Percentiles rank a stretch among this genome's conserved stretches.
Conservation (phyloP, 2,113 vertebrate genomes). For the Aplodontia rufa region DNA sequence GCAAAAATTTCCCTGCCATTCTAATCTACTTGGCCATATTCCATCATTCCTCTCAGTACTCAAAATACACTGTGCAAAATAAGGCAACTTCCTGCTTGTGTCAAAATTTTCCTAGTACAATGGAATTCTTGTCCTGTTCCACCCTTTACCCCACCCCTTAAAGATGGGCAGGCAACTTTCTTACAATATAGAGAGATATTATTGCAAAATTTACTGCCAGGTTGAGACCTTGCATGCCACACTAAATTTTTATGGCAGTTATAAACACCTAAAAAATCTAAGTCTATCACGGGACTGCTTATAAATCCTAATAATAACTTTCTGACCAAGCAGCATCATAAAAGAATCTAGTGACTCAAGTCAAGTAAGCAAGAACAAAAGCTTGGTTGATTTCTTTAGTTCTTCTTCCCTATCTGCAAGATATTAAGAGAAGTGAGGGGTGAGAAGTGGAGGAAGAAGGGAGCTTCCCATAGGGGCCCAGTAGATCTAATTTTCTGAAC, state of each 20-base stretch:
- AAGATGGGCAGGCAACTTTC: slow-evolving; percentile 68
- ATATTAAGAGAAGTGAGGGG: background rate
- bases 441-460: background rate
- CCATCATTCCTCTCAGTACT: background rate
- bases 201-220: slow-evolving; percentile 74
- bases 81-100: background rate
- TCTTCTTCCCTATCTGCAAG: slow-evolving; percentile 13
- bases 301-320: slow-evolving; percentile 69
- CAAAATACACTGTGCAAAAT: background rate
- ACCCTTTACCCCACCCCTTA: background rate
- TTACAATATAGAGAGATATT: slow-evolving; percentile 67
- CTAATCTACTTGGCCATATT: background rate
- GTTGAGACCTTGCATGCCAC: slow-evolving; percentile 73
- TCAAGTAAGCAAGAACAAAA: slow-evolving; percentile 57
- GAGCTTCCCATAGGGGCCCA: slow-evolving; percentile 32
- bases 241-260: slow-evolving; percentile 71
- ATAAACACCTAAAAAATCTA: slow-evolving; percentile 63
- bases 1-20: background rate
- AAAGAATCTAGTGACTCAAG: slow-evolving; percentile 54
- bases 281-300: slow-evolving; percentile 63
- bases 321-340: slow-evolving; percentile 47
- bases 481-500: slow-evolving; percentile 69
- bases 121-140: slow-evolving; percentile 37
- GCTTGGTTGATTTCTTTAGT: slow-evolving; percentile 20
- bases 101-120: background rate